A percentile compares a stretch with the other conserved stretches of the same genome.
Conservation (phyloP, 2,888 invertebrate species). For the Cataglyphis cursor region DNA sequence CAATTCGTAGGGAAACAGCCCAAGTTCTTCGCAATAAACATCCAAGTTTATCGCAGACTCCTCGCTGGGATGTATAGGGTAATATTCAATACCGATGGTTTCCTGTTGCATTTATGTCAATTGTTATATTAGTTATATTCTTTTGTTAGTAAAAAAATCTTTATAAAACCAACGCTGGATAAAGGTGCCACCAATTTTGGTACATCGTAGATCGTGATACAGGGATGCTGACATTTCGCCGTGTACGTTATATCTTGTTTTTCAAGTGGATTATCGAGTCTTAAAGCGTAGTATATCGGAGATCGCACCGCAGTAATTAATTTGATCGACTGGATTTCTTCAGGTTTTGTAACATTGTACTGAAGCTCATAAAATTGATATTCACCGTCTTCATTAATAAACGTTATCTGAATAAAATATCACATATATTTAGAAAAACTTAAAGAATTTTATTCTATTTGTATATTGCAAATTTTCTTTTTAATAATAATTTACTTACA, state of each 20-base stretch:
- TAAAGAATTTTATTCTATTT: not conserved
- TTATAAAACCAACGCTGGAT: conserved; percentile 64
- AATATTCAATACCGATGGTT: conserved; percentile 71
- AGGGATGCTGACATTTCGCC: conserved; percentile 67
- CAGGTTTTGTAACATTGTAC: conserved; percentile 77
- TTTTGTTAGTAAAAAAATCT: not conserved
- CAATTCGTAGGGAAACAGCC: conserved; percentile 78
- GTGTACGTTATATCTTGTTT: conserved; percentile 63
- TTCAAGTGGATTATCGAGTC: conserved; percentile 77
- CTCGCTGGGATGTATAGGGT: conserved; percentile 74
- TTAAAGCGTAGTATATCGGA: conserved; percentile 65
- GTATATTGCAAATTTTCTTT: not conserved
- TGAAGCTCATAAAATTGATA: conserved; percentile 79
- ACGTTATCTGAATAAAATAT: conserved; percentile 70
- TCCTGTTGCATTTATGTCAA: conserved; percentile 60
- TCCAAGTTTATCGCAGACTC: conserved; percentile 62
- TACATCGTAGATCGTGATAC: conserved; percentile 64
- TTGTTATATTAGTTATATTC: not conserved
- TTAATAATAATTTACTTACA: not conserved
- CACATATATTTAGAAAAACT: not conserved
- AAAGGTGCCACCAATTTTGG: conserved; percentile 69
- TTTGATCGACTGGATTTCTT: conserved; percentile 75
- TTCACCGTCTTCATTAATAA: conserved; percentile 74
- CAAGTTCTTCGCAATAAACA: conserved; percentile 72
- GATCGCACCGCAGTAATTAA: conserved; percentile 73